A percentile compares a stretch with the other conserved stretches of the same genome.
Conservation (phyloP, 2,888 invertebrate genomes). For the Gymnosoma rotundatum region DNA sequence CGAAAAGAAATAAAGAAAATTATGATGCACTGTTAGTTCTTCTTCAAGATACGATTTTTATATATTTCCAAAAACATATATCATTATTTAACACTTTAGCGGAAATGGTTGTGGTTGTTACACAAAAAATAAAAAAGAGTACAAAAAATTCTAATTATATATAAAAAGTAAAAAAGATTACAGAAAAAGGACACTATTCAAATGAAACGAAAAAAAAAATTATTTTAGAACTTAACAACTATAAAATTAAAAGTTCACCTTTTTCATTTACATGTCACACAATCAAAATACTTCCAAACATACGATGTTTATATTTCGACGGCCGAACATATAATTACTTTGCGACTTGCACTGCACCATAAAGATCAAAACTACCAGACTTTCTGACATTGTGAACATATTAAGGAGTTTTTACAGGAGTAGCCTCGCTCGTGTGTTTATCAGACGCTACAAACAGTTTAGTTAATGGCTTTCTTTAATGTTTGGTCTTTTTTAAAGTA, state of each 20-base stretch:
- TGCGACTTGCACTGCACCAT: slow-evolving; percentile 72
- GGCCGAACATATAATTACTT: slow-evolving; percentile 67
- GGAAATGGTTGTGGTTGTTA: slow-evolving; percentile 47
- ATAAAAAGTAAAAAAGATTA: slow-evolving; percentile 1
- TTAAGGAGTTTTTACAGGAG: slow-evolving; percentile 44
- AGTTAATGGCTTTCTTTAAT: slow-evolving; percentile 58
- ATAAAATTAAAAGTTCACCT: slow-evolving; percentile 51
- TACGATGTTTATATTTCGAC: slow-evolving; percentile 32
- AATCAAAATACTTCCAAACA: slow-evolving; percentile 15
- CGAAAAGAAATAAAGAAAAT: slow-evolving; percentile 19
- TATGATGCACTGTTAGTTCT: slow-evolving; percentile 34
- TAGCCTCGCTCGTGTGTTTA: slow-evolving; percentile 58
- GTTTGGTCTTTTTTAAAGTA: slow-evolving; percentile 63
- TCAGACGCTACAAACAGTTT: slow-evolving; percentile 61
- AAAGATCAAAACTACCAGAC: slow-evolving; percentile 38
- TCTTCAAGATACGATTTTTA: background rate
- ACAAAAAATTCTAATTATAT: background rate
- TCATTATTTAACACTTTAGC: slow-evolving; percentile 31
- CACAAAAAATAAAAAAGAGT: slow-evolving; percentile 21
- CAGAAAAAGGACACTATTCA: background rate
- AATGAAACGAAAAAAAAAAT: slow-evolving; percentile 34
- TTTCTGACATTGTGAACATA: slow-evolving; percentile 8
- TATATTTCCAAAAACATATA: no score
- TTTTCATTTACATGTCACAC: slow-evolving; percentile 48
- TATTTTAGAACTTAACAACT: slow-evolving; percentile 45